phyloP scores from a whole-genome alignment of 1,140 invertebrate species.

The Anoplophora glabripennis region DNA sequence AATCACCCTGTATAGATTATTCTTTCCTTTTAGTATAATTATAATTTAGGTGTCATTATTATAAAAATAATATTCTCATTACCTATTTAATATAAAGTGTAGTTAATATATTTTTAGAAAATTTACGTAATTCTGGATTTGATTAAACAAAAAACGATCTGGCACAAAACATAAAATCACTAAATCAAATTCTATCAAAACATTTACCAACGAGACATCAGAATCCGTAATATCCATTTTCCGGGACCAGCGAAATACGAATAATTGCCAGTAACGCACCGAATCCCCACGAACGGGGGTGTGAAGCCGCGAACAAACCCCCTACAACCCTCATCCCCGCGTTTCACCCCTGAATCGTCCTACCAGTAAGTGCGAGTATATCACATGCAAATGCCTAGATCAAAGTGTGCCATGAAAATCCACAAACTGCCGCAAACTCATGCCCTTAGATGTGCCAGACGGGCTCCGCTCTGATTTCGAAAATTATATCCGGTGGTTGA shows the following conservation, averaged over 20 bases:
- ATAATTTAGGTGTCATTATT: too few species aligned
- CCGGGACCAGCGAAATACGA: conserved; percentile 2
- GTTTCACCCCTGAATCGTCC: conserved; percentile 15
- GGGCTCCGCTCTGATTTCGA: not conserved
- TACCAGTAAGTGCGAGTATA: conserved; percentile 23
- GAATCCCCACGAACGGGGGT: not conserved
- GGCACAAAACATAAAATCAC: too few species aligned
- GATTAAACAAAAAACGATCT: too few species aligned
- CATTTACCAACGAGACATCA: too few species aligned
- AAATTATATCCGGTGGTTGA: conserved; percentile 4
- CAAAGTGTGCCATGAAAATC: conserved; percentile 29
- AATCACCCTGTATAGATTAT: too few species aligned
- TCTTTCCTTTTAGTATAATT: too few species aligned
- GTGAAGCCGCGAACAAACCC: conserved; percentile 11
- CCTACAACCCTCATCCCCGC: conserved; percentile 14
- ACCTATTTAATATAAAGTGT: too few species aligned
- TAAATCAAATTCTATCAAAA: not conserved
- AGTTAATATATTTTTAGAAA: too few species aligned
- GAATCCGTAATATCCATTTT: not conserved
- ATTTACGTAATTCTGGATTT: too few species aligned
- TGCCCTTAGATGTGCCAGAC: not conserved
- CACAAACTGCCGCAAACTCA: conserved; percentile 12
- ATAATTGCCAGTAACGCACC: conserved; percentile 4
- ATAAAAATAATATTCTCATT: too few species aligned
- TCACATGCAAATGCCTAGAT: conserved; percentile 33